Base-by-base conservation (phyloP, 2,797 vertebrate species). In the Hoplostethus mediterraneus region DNA sequence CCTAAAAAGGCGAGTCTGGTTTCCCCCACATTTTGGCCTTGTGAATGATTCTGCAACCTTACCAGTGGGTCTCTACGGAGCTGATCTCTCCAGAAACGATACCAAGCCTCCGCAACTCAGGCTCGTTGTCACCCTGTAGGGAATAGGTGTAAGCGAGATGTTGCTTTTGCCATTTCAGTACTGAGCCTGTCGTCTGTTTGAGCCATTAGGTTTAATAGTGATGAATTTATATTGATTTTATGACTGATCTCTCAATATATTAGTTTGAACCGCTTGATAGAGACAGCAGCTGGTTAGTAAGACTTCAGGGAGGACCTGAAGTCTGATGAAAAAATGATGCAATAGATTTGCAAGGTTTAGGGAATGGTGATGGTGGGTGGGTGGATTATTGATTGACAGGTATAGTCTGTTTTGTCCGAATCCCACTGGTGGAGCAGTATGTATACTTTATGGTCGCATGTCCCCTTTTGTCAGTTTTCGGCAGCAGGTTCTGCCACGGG, bases 1-100 rank as follows among this genome's bases (percentile, higher is more conserved):
- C 10, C 90, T 49, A 99, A 97, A 90, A 95, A 99, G 95, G 98
- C 99, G 88, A 88, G 90, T 61, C 76, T 61, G 6, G 14, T 55
- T 79, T 40, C 9, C 64, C 42, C 13, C 44, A 4, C 40, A 12
- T 12, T 12, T 28, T 28, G 28, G 5, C 45, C 5, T n/a, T 48
- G 45, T 48, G 1, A 55, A 16, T 14, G 31, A 6, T 55, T 33
- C 11, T 6, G 12, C 5, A 3, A 48, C 13, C 45, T 55, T 16
- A 25, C 11, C 57, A 28, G 12, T 44, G 17, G 17, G 40, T 13
- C 38, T 59, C 57, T 12, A 17, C 9, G 16, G 31, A 58, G 11
- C 36, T 17, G 33, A 28, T 28, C 28, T 28, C 3, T 28, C 28
- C 28, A 28, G 28, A 28, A 28, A 28, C 3, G 28, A 28, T 28